Evolutionary conservation across 2,113 vertebrate genomes (phyloP), one percentile per base, ranked within the genome.

Genomic region (Hypomesus transpacificus): DNA sequence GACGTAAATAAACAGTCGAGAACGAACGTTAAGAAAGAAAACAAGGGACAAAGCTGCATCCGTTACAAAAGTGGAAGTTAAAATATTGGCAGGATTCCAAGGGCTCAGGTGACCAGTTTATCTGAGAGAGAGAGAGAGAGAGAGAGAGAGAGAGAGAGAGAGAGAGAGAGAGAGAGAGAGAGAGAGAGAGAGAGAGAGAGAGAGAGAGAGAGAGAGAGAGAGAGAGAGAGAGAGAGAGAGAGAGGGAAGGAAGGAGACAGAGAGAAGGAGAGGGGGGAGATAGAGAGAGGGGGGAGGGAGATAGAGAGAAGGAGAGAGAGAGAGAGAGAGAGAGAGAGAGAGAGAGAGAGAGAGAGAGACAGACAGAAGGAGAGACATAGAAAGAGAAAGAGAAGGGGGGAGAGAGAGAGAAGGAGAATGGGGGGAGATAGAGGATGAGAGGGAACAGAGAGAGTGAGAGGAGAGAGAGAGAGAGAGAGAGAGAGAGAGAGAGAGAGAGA

Each of bases 21-120:
- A 17, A 3, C 7, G 2, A 14, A 16, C 22, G 60, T 22, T 70
- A 2, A 70, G 18, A 46, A 69, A 39, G 56, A 17, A 24, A 34
- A 21, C 24, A 28, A 34, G 1, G 7, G 16, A 24, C 21, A 28
- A 8, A 21, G 14, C 16, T 17, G n/a, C 60, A 60, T 18, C 22
- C 14, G 60, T 52, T 53, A 20, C 51, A 46, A 62, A 66, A 24
- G 54, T 66, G 39, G 20, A 7, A 31, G 34, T 46, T 73, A 22
- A 62, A 21, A 69, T 17, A 51, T 7, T 18, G 6, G 18, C 21
- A 8, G 14, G 22, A 5, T 69, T 59, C 66, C 56, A 18, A 50
- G 56, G 71, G 52, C 34, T 78, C 71, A 74, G 68, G 63, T 76
- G 60, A 66, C 66, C 51, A 34, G 22, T 59, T n/a, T 13, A 21